phyloP scores from a whole-genome alignment of 2,797 vertebrate genomes.

The Coregonus ussuriensis region DNA sequence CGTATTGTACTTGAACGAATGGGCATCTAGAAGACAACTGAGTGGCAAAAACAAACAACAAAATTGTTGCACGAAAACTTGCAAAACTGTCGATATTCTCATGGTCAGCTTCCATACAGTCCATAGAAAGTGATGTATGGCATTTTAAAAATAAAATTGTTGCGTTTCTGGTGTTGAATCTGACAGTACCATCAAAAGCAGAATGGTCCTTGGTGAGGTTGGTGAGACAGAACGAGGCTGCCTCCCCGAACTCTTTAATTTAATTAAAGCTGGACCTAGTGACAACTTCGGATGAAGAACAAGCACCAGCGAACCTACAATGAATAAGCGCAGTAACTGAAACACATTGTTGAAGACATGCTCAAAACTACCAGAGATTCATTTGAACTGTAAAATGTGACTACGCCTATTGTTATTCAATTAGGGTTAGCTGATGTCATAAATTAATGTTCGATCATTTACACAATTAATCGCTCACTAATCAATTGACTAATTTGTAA shows the following conservation, averaged over 20 bases:
- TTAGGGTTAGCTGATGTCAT: no score
- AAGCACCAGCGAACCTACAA: conserved; percentile 31
- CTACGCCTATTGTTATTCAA: not conserved
- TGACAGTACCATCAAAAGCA: conserved; percentile 81
- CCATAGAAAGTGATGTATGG: not conserved
- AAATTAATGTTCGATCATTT: no score
- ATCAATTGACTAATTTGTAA: no score
- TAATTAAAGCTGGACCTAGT: conserved; percentile 82
- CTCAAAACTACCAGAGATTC: not conserved
- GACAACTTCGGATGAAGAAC: conserved; percentile 46
- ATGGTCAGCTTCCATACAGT: not conserved
- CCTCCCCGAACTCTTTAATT: conserved; percentile 83
- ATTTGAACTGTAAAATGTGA: conserved; percentile 1
- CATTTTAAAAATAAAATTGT: not conserved
- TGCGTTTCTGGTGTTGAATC: not conserved
- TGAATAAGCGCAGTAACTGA: not conserved
- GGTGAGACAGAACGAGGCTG: conserved; percentile 83
- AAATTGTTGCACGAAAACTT: not conserved
- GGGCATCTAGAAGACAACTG: no score
- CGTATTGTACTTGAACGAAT: conserved; percentile 83
- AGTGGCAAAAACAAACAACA: not conserved
- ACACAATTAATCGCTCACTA: no score
- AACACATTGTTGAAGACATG: not conserved
- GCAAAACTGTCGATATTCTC: not conserved
- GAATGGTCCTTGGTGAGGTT: conserved; percentile 80